Evolutionary conservation across 2,797 vertebrate genomes (phyloP), one percentile per base, ranked within the genome.

Genomic region (Neosalanx taihuensis): DNA sequence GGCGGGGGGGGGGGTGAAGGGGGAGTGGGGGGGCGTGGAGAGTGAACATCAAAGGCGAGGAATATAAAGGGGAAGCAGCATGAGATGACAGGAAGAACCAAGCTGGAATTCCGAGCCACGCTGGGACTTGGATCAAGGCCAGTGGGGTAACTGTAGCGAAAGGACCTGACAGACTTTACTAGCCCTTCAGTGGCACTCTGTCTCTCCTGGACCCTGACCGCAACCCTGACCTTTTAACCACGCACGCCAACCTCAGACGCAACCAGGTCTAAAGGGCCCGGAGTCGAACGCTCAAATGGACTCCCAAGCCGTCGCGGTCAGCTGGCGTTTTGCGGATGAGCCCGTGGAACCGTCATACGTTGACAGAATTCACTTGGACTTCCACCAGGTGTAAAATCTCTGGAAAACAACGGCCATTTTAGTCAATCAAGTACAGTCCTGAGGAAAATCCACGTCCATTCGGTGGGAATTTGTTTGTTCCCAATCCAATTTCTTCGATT

Each of bases 91-190:
- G 77, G 80, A 82, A 85, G 79, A 83, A 83, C 81, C 81, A 79
- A 81, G 79, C 77, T 74, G 85, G 82, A 87, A 87, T 91, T 89
- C 75, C 70, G 76, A 85, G 84, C 80, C 82, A 87, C 80, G 83
- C 77, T 73, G 51, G 78, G 84, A 84, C 79, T 80, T 89, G 89
- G 86, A 79, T 75, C 75, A 75, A 61, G 68, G 86, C 85, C 88
- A 89, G 70, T 30, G 59, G 75, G 82, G 70, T 70, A 79, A 79
- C 80, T 71, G 67, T 56, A 79, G 75, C 69, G 76, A 71, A 29
- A 76, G 83, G 79, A 82, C 84, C 76, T 69, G 29, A n/a, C 5
- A 13, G 35, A 33, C 75, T 76, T 82, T 78, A 78, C 63, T 73
- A 17, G 57, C 73, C 73, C 53, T 74, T 62, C 57, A 70, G 66